Base-by-base conservation (phyloP, 2,888 invertebrate genomes). In the Drosophila cyrtoloma region DNA sequence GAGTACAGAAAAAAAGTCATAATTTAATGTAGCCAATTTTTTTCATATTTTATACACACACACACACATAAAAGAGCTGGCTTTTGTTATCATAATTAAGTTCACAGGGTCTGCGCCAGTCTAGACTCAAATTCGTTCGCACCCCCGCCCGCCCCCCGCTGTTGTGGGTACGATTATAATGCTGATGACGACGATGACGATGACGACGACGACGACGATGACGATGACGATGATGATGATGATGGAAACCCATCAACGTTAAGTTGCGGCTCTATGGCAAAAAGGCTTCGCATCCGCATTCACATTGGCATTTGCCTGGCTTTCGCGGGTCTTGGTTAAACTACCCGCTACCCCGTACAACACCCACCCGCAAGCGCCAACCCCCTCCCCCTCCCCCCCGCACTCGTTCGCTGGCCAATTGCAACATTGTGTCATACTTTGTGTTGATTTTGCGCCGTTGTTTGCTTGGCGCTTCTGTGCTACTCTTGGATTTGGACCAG, bases 401-500 rank as follows among this genome's bases (percentile, higher is more conserved):
- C 52, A 22, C 56, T 12, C 7, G 0, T 28, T 22, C 26, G 19
- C 19, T 10, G 6, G 51, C 60, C 59, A 70, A 73, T 55, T 83
- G 86, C 84, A 84, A 86, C 85, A 87, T 86, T 86, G 87, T 86
- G 86, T 86, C 87, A 87, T 81, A 84, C 80, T 84, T 85, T 85
- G 58, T 85, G 85, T 86, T 84, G 85, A 78, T 84, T 87, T 74
- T 78, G 61, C 72, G 69, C 71, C 71, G 62, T 71, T 84, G 81
- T 86, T 86, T 86, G 79, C 72, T 86, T 80, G 82, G 69, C 82
- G 82, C 67, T 80, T 79, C 74, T 79, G 52, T 71, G 76, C 69
- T 76, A 75, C 86, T 81, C 74, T 81, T 69, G 77, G 58, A 73
- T 78, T 62, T 79, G 74, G 47, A 47, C 75, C 73, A 73, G 57